A percentile compares a stretch with the other conserved stretches of the same genome.
Conservation (phyloP, 1,140 invertebrate genomes). For the Calycopis cecrops region DNA sequence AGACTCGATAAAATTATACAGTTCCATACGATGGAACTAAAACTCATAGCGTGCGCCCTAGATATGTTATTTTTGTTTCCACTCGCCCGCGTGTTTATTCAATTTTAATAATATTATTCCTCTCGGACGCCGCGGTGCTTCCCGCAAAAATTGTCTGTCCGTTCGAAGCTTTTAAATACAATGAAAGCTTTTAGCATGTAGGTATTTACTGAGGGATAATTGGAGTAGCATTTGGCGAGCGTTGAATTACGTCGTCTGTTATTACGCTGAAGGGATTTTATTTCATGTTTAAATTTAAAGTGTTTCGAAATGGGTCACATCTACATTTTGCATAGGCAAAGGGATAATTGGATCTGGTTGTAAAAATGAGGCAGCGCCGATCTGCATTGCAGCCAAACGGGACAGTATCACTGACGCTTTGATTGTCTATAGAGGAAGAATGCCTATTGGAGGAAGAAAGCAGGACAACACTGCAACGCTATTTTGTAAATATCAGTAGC, state of each 20-base stretch:
- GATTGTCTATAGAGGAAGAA: too few species aligned
- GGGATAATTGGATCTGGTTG: too few species aligned
- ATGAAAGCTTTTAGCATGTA: slow-evolving; percentile 13
- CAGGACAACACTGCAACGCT: too few species aligned
- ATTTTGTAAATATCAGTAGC: background rate
- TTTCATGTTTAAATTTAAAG: background rate
- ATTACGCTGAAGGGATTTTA: background rate
- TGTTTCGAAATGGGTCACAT: too few species aligned
- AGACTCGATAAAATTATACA: slow-evolving; percentile 50
- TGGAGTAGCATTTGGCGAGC: background rate
- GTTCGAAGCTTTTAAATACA: slow-evolving; percentile 22
- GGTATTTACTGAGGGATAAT: slow-evolving; percentile 11
- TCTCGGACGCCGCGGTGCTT: slow-evolving; percentile 20
- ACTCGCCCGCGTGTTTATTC: slow-evolving; percentile 45
- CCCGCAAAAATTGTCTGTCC: slow-evolving; percentile 18
- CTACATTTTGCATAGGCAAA: too few species aligned
- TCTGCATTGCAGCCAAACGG: too few species aligned
- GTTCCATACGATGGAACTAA: slow-evolving; percentile 48
- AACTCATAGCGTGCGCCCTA: slow-evolving; percentile 43
- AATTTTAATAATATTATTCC: slow-evolving; percentile 51
- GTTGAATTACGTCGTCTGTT: background rate
- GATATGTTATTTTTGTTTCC: slow-evolving; percentile 63
- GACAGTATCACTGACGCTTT: too few species aligned
- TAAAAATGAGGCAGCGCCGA: too few species aligned
- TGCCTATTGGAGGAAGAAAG: too few species aligned